phyloP scores from a whole-genome alignment of 2,797 vertebrate genomes.

The Lagocephalus sceleratus region DNA sequence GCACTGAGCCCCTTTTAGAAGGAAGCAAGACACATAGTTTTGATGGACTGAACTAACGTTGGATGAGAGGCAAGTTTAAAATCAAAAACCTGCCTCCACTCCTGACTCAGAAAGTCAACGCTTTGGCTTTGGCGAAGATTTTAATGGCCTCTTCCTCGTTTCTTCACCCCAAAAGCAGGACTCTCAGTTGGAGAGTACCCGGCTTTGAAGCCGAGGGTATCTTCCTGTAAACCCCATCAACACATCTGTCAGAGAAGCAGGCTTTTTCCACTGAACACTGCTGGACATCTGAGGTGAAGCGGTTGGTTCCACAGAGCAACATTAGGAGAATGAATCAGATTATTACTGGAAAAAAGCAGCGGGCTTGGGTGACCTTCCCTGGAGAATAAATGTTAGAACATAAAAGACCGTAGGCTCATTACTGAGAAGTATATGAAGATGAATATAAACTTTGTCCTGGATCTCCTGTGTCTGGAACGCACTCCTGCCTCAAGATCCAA shows the following conservation, averaged over 20 bases:
- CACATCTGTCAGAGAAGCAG: not conserved
- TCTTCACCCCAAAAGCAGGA: too few relatives aligned
- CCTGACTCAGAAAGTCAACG: too few relatives aligned
- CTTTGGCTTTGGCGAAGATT: too few relatives aligned
- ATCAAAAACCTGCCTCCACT: too few relatives aligned
- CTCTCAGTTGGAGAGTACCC: too few relatives aligned
- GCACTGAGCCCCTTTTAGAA: too few relatives aligned
- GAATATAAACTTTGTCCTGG: constrained; percentile 55
- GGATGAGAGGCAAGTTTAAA: too few relatives aligned
- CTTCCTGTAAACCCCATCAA: too few relatives aligned
- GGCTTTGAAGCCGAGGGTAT: too few relatives aligned
- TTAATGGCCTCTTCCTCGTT: not conserved
- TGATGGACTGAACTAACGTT: too few relatives aligned
- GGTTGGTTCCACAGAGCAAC: constrained; percentile 15
- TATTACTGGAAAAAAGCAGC: constrained; percentile 23
- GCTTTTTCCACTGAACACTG: constrained; percentile 1
- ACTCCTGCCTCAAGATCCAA: constrained; percentile 60
- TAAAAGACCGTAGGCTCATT: constrained; percentile 40
- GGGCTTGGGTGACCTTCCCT: constrained; percentile 46
- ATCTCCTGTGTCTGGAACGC: constrained; percentile 49
- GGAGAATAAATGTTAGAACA: constrained; percentile 56
- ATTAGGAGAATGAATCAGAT: constrained; percentile 24
- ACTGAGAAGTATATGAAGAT: constrained; percentile 45
- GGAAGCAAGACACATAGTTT: too few relatives aligned
- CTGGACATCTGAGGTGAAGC: constrained; percentile 8